A percentile compares a stretch with the other conserved stretches of the same genome.
Evolutionary conservation across 2,113 vertebrate species (phyloP).

Genomic region (Halcyon senegalensis): DNA sequence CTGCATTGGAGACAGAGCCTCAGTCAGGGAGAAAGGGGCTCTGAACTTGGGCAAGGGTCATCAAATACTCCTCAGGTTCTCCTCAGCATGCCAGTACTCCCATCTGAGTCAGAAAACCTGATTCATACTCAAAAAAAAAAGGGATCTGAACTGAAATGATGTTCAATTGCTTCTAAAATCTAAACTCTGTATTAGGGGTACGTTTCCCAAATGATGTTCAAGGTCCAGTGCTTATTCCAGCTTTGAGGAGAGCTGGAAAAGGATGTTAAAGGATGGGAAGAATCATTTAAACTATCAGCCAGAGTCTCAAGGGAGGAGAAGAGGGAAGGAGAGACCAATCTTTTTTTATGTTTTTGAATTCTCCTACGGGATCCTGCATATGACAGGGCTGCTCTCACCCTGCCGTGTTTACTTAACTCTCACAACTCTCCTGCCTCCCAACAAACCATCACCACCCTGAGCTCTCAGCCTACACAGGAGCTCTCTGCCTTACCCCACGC

Average conservation of each 20-base stretch:
- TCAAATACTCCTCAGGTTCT: neutral
- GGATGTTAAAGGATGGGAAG: neutral
- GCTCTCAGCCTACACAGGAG: accelerated
- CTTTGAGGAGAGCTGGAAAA: neutral
- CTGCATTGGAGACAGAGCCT: neutral
- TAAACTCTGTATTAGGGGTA: neutral
- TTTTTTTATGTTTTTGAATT: neutral
- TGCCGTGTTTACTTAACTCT: neutral
- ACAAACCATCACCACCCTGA: neutral
- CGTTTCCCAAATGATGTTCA: neutral
- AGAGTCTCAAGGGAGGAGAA: neutral
- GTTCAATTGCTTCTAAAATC: neutral
- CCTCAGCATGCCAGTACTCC: neutral
- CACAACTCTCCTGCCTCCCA: neutral
- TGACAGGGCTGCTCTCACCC: neutral
- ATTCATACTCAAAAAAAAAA: neutral
- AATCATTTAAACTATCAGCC: neutral
- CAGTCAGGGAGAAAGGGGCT: neutral
- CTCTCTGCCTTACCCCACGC: neutral
- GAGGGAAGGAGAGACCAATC: neutral
- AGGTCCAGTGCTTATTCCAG: neutral
- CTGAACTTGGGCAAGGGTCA: neutral
- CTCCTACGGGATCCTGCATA: neutral
- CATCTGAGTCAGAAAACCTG: neutral
- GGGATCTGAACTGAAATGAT: neutral